A percentile compares a stretch with the other conserved stretches of the same genome.
Evolutionary conservation across 2,888 invertebrate genomes (phyloP).

Genomic region (Eucera pruinosa): DNA sequence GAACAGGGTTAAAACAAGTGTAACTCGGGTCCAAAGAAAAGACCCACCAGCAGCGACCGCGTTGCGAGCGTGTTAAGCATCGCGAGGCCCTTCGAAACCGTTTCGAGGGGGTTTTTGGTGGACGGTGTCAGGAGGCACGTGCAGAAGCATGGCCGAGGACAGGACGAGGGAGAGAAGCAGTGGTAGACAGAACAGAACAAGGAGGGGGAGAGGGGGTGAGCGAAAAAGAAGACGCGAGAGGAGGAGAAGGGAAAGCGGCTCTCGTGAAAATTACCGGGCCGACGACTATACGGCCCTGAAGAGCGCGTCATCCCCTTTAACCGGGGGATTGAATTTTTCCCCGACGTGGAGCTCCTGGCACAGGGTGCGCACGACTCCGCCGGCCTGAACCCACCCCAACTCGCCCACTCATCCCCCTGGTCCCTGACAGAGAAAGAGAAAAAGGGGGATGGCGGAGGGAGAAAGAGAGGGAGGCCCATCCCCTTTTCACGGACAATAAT

Average conservation of each 20-base stretch:
- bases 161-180: slow-evolving; percentile 11
- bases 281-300: slow-evolving; percentile 64
- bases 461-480: slow-evolving; percentile 44
- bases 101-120: slow-evolving; percentile 18
- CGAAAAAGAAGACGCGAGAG: slow-evolving; percentile 15
- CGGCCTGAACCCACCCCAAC: slow-evolving; percentile 66
- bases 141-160: slow-evolving; percentile 14
- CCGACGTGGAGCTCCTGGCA: slow-evolving; percentile 75
- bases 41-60: too few relatives aligned
- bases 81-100: slow-evolving; percentile 4
- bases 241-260: slow-evolving; percentile 37
- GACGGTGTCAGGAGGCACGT: slow-evolving; percentile 36
- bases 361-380: slow-evolving; percentile 76
- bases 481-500: slow-evolving; percentile 79
- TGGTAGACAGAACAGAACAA: background rate
- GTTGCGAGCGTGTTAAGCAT: too few relatives aligned
- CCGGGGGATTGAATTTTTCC: slow-evolving; percentile 83
- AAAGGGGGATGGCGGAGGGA: slow-evolving; percentile 36
- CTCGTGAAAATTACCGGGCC: slow-evolving; percentile 67
- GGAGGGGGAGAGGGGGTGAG: background rate
- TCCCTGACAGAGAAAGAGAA: slow-evolving; percentile 49
- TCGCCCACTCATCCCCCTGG: slow-evolving; percentile 49
- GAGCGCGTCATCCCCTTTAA: slow-evolving; percentile 81
- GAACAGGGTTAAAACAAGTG: too few relatives aligned
- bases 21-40: too few relatives aligned